Evolutionary conservation across 2,888 invertebrate genomes (phyloP).

Genomic region (Ophion slaviceki): DNA sequence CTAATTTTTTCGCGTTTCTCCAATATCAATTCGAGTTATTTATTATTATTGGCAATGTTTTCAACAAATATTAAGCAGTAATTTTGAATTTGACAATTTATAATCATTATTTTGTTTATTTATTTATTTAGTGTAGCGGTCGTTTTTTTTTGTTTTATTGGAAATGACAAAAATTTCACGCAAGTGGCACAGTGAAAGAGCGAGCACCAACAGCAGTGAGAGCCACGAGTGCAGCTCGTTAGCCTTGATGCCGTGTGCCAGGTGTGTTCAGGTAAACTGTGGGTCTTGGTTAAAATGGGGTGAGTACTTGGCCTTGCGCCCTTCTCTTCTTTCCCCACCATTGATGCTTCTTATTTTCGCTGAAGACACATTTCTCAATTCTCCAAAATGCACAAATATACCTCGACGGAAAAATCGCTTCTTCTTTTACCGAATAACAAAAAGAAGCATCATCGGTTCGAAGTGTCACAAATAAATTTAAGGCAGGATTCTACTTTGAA

Average conservation of each 20-base stretch:
- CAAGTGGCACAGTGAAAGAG: conserved; percentile 14
- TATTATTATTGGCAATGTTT: no score
- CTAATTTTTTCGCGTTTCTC: neutral
- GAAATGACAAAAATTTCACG: neutral
- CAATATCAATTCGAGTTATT: no score
- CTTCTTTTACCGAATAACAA: neutral
- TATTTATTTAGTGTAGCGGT: neutral
- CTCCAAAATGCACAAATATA: neutral
- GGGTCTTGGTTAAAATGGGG: conserved; percentile 8
- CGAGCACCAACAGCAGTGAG: conserved; percentile 3
- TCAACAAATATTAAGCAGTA: neutral
- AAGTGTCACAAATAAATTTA: neutral
- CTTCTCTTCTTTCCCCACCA: conserved; percentile 2
- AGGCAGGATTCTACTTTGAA: no score
- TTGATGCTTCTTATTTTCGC: neutral
- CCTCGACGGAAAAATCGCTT: neutral
- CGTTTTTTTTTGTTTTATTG: neutral
- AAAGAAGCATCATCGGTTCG: neutral
- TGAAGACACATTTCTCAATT: neutral
- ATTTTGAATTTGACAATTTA: neutral
- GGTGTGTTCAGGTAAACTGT: conserved; percentile 33
- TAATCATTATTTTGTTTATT: neutral
- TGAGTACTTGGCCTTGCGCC: conserved; percentile 28
- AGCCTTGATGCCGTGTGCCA: conserved; percentile 28
- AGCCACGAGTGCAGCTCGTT: conserved; percentile 1